Percentiles rank a stretch among this genome's conserved stretches.
phyloP scores from a whole-genome alignment of 2,797 vertebrate genomes.

The Salarias fasciatus region DNA sequence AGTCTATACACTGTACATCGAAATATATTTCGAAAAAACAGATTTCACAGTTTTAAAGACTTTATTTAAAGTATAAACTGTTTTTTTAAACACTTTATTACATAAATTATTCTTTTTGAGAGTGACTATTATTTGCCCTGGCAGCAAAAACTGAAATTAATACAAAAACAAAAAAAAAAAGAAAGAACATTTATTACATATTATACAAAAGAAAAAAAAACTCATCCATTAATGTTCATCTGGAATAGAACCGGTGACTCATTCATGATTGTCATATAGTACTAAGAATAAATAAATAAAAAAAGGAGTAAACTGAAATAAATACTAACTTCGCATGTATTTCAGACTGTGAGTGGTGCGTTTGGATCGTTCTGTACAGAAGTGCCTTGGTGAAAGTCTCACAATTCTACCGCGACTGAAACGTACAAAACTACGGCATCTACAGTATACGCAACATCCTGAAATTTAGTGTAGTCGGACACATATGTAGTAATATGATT shows the following conservation, averaged over 20 bases:
- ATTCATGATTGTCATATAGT: constrained; percentile 99
- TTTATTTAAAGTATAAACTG: constrained; percentile 99
- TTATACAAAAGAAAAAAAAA: constrained; percentile 95
- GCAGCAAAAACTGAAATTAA: constrained; percentile 96
- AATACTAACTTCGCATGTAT: constrained; percentile 81
- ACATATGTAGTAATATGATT: constrained; percentile 89
- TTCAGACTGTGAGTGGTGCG: constrained; percentile 76
- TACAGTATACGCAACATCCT: constrained; percentile 96
- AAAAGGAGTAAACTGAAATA: constrained; percentile 77
- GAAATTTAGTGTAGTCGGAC: constrained; percentile 97
- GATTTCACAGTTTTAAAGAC: constrained; percentile 99
- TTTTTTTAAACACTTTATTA: constrained; percentile 99
- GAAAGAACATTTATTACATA: constrained; percentile 99
- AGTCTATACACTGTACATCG: constrained; percentile 90
- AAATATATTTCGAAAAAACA: constrained; percentile 91
- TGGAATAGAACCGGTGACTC: constrained; percentile 92
- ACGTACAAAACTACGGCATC: constrained; percentile 99
- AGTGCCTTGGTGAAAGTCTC: constrained; percentile 97
- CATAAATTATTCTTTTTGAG: constrained; percentile 98
- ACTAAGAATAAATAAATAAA: constrained; percentile 86
- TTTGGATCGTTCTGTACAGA: constrained; percentile 92
- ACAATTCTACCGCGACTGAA: constrained; percentile 98
- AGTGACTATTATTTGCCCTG: constrained; percentile 99
- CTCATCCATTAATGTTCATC: constrained; percentile 92
- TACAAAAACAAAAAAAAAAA: constrained; percentile 99